Conservation (phyloP, 2,113 vertebrate species). For the Trochalopteron elliotii region DNA sequence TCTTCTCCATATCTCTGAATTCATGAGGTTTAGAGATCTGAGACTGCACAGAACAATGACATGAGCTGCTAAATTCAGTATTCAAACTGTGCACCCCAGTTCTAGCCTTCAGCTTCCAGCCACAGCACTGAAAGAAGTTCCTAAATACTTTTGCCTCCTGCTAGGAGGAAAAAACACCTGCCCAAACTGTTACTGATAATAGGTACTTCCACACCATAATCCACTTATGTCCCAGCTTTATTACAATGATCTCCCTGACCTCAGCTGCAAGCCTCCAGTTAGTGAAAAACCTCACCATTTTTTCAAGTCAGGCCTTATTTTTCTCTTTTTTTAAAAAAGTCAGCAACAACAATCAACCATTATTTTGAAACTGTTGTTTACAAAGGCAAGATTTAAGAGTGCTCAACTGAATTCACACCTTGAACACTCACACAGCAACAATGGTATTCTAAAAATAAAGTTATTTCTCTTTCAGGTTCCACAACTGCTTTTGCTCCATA, state of each 20-base stretch:
- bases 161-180: background rate
- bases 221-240: background rate
- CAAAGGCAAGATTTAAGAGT: background rate
- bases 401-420: background rate
- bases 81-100: background rate
- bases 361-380: background rate
- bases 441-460: background rate
- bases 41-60: background rate
- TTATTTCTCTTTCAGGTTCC: background rate
- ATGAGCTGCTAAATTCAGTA: background rate
- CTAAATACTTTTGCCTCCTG: background rate
- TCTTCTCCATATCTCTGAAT: background rate
- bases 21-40: background rate
- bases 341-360: background rate
- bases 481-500: background rate
- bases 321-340: background rate
- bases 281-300: background rate
- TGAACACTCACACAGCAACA: background rate
- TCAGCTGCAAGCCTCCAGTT: background rate
- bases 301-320: background rate
- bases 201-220: background rate
- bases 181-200: background rate
- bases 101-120: background rate
- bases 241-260: background rate
- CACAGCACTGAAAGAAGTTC: background rate